Evolutionary conservation across 2,113 vertebrate species (phyloP), one percentile per base, ranked within the genome.

Genomic region (Thalassoma bifasciatum): DNA sequence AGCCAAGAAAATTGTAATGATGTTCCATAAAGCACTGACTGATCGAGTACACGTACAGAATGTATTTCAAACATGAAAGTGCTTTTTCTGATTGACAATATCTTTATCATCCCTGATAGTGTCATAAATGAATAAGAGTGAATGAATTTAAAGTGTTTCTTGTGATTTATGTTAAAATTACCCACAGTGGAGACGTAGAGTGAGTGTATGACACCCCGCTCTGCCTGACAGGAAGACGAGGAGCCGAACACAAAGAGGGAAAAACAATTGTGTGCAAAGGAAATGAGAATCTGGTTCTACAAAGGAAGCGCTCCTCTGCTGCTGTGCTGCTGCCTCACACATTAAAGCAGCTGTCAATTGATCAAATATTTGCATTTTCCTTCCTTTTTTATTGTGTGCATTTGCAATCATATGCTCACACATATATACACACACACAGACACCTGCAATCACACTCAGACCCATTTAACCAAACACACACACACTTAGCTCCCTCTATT

Each of bases 281-380:
- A 82, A 90, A 86, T 82, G 67, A 85, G 66, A 80, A 82, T 85
- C 51, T 66, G 47, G 36, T 62, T 77, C 57, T 77, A 85, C 81
- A 87, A 77, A 88, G 73, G 70, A 72, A 84, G 71, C 66, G 72
- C 42, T 83, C 81, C 60, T 60, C 60, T 65, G 77, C 76, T 63
- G 73, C 72, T 58, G 52, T 37, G 60, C 68, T 74, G 76, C 61
- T 22, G 72, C 62, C 67, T 67, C 65, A 58, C 79, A 88, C 46
- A 85, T 90, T 81, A 85, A 88, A 88, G 86, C 76, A 70, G 76
- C 84, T 92, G 86, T 86, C 89, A 86, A 51, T 72, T 86, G 66
- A 88, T 86, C 80, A 87, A 87, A 91, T 90, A 88, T 90, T 90
- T 74, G 81, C 85, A 83, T 88, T 89, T 74, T 78, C 50, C 67